These are phyloP conservation scores for Dysmachus trigonus DNA, from an alignment of 2,888 invertebrate genomes.

Conservation along the genomic window DNA sequence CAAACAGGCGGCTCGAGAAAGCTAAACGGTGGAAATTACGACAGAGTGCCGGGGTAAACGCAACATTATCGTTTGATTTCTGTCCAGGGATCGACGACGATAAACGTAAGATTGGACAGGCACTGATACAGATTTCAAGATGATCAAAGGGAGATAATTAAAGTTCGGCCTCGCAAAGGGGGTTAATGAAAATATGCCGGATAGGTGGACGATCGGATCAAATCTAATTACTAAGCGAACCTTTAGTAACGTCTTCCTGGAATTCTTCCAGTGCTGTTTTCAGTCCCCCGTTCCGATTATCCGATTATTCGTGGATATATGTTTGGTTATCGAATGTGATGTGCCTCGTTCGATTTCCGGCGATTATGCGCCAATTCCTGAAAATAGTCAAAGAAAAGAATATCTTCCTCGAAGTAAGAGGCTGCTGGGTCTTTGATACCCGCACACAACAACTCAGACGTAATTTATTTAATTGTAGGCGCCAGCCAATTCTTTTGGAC, in stretches of 20 bases:
- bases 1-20: background rate
- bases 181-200: slow-evolving; percentile 32
- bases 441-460: background rate
- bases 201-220: slow-evolving; percentile 22
- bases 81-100: background rate
- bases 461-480: slow-evolving; percentile 26
- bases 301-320: background rate
- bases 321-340: no score
- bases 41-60: background rate
- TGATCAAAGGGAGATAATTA: slow-evolving; percentile 36
- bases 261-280: background rate
- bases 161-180: slow-evolving; percentile 21
- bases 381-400: background rate
- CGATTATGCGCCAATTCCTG: background rate
- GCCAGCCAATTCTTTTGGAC: background rate
- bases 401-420: background rate
- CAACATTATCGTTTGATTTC: slow-evolving; percentile 14
- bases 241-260: slow-evolving; percentile 1
- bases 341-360: background rate
- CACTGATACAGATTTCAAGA: slow-evolving; percentile 16
- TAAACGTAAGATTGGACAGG: background rate
- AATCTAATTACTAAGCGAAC: slow-evolving; percentile 5
- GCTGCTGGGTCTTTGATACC: background rate
- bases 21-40: background rate
- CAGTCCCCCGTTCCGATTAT: background rate